phyloP scores from a whole-genome alignment of 2,113 vertebrate genomes.

The Melospiza georgiana region DNA sequence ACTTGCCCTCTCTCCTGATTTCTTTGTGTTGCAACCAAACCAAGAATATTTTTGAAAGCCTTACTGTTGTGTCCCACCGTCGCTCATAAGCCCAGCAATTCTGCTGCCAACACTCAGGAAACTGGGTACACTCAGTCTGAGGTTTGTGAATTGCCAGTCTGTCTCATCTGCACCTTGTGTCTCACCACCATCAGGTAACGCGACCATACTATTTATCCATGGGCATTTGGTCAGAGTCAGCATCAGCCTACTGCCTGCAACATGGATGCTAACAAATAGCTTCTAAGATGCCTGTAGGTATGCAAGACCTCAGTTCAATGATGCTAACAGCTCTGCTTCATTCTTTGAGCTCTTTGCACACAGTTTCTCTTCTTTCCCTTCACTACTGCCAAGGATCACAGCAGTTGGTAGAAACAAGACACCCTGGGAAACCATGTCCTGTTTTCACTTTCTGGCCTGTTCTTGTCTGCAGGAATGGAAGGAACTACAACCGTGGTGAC shows the following conservation, averaged over 20 bases:
- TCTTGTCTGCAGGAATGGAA: neutral
- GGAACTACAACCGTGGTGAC: neutral
- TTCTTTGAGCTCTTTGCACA: neutral
- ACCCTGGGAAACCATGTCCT: conserved; percentile 19
- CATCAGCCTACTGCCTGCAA: neutral
- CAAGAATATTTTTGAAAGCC: neutral
- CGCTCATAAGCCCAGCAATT: neutral
- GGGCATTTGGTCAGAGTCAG: neutral
- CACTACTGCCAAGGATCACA: conserved; percentile 17
- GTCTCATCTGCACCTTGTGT: neutral
- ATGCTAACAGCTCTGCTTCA: neutral
- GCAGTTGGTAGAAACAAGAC: conserved; percentile 54
- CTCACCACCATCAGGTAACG: neutral
- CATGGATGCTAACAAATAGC: neutral
- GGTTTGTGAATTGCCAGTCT: neutral
- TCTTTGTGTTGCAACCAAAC: neutral
- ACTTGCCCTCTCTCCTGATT: neutral
- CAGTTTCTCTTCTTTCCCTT: neutral
- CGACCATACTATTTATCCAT: neutral
- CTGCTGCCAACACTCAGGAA: neutral
- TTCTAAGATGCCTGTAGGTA: neutral
- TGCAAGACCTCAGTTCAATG: neutral
- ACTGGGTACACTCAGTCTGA: neutral
- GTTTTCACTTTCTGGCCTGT: neutral
- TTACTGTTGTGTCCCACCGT: neutral